Evolutionary conservation across 1,140 invertebrate genomes (phyloP).

Genomic region (Drosophila teissieri): DNA sequence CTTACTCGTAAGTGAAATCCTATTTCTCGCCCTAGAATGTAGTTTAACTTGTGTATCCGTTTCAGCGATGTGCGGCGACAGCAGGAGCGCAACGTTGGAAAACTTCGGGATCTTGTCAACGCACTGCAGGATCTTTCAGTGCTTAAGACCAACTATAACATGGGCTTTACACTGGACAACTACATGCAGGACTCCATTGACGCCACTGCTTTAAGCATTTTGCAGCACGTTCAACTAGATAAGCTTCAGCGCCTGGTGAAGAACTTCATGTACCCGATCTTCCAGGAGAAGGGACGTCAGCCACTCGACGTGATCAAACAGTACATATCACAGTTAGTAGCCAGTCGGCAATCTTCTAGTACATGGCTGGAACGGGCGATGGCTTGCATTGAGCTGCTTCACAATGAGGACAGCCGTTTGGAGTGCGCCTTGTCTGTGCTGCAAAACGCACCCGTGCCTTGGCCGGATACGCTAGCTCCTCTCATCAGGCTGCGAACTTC

Average conservation of each 20-base stretch:
- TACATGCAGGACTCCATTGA: conserved; percentile 79
- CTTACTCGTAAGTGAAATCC: conserved; percentile 64
- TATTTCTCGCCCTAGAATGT: background rate
- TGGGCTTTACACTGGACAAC: conserved; percentile 75
- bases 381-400: conserved; percentile 69
- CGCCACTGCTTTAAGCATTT: conserved; percentile 73
- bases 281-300: conserved; percentile 71
- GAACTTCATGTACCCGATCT: conserved; percentile 80
- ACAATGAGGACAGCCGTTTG: conserved; percentile 79
- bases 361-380: conserved; percentile 78
- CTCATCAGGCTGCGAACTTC: conserved; percentile 72
- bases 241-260: conserved; percentile 70
- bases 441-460: conserved; percentile 76
- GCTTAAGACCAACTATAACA: conserved; percentile 75
- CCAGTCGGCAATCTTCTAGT: conserved; percentile 60
- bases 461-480: conserved; percentile 65
- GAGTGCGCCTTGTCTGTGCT: conserved; percentile 73
- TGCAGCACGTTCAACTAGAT: conserved; percentile 79
- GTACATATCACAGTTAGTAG: conserved; percentile 73
- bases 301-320: conserved; percentile 69
- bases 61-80: conserved; percentile 72
- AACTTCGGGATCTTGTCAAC: conserved; percentile 70
- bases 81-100: conserved; percentile 73
- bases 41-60: background rate
- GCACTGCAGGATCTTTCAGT: conserved; percentile 76